These are phyloP conservation scores for Plutella xylostella DNA, from an alignment of 2,888 invertebrate genomes.

Conservation along the genomic window DNA sequence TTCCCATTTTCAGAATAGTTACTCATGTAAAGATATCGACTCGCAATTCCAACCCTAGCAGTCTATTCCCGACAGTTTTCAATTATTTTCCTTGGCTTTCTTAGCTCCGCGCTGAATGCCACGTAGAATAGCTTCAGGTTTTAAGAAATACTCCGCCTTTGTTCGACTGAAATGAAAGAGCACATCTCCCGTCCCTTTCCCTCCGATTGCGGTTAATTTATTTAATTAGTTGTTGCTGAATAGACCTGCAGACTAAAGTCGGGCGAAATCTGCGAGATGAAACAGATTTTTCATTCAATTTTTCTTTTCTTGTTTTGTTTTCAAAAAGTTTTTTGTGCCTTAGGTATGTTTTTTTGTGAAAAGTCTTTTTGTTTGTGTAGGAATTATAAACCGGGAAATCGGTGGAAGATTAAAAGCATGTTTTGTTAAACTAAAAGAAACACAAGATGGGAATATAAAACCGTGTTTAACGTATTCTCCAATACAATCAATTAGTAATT, in stretches of 20 bases:
- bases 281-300: neutral
- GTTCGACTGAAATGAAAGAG: conserved; percentile 33
- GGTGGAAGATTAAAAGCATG: no score
- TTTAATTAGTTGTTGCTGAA: conserved; percentile 66
- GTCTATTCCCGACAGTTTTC: conserved; percentile 60
- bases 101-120: conserved; percentile 47
- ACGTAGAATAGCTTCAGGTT: conserved; percentile 48
- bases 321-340: neutral
- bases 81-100: conserved; percentile 64
- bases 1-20: neutral
- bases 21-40: conserved; percentile 4
- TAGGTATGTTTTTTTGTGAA: no score
- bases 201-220: conserved; percentile 63
- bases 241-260: conserved; percentile 35
- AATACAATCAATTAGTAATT: conserved; percentile 3
- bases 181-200: conserved; percentile 36
- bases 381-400: no score
- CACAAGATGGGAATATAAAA: neutral
- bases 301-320: conserved; percentile 17
- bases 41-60: conserved; percentile 12
- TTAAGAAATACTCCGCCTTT: conserved; percentile 56
- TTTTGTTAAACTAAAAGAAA: neutral
- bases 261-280: conserved; percentile 36
- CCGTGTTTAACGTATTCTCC: neutral
- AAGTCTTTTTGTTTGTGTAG: no score